Percentiles rank a stretch among this genome's conserved stretches.
Conservation (phyloP, 2,113 vertebrate species). For the Triplophysa dalaica region DNA sequence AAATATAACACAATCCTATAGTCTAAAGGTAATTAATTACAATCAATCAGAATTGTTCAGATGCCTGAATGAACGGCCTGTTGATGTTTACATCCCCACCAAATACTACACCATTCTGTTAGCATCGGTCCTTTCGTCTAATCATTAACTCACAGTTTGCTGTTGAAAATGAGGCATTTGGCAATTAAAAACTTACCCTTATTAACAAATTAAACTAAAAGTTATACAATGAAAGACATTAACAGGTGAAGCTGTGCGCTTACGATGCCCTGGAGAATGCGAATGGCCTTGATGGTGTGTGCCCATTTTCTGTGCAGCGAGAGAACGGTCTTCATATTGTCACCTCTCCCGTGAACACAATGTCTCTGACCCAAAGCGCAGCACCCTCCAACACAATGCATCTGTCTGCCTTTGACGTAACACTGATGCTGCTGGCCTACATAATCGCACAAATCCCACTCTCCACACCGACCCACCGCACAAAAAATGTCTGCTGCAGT, state of each 20-base stretch:
- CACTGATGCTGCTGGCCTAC: conserved; percentile 91
- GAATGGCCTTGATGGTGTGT: conserved; percentile 85
- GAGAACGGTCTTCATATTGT: conserved; percentile 83
- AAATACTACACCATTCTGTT: not conserved
- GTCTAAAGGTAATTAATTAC: too few species aligned
- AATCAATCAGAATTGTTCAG: too few species aligned
- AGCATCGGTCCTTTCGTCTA: not conserved
- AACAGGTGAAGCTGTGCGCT: conserved; percentile 60
- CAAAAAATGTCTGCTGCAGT: conserved; percentile 1
- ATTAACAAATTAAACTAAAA: not conserved
- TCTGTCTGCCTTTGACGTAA: conserved; percentile 80
- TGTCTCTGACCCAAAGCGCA: conserved; percentile 67
- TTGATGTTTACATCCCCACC: not conserved
- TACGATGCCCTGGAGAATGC: conserved; percentile 86
- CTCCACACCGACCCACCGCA: conserved; percentile 70
- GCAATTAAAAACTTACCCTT: too few species aligned
- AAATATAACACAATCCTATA: too few species aligned
- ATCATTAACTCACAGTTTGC: not conserved
- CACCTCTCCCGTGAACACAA: conserved; percentile 67
- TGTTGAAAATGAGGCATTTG: not conserved
- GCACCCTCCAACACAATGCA: conserved; percentile 36
- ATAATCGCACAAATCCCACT: conserved; percentile 88
- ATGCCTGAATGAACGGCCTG: not conserved
- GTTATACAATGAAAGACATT: not conserved
- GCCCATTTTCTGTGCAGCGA: conserved; percentile 86